A percentile compares a stretch with the other conserved stretches of the same genome.
Conservation (phyloP, 2,113 vertebrate species). For the Columba janthina region DNA sequence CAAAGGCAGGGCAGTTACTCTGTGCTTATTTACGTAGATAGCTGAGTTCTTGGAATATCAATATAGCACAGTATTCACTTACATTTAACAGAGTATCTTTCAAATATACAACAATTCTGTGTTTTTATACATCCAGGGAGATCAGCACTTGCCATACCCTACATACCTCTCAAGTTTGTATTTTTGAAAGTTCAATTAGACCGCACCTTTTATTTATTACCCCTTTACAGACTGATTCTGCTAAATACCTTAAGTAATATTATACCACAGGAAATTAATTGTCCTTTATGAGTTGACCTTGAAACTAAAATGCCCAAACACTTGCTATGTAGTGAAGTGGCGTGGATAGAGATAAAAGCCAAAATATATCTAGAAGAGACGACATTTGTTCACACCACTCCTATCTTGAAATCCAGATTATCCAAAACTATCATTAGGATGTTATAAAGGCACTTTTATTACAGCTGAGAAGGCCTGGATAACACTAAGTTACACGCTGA, state of each 20-base stretch:
- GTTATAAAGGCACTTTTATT: constrained; percentile 6
- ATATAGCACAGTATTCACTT: not conserved
- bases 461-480: constrained; percentile 40
- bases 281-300: not conserved
- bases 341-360: constrained; percentile 55
- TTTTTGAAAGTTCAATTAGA: not conserved
- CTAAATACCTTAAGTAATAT: not conserved
- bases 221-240: not conserved
- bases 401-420: constrained; percentile 56
- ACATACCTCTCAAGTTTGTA: not conserved
- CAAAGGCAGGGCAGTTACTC: not conserved
- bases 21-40: not conserved
- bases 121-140: not conserved
- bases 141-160: not conserved
- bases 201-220: not conserved
- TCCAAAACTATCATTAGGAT: constrained; percentile 30
- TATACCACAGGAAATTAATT: not conserved
- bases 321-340: not conserved
- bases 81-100: not conserved
- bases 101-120: not conserved
- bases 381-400: constrained; percentile 35
- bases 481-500: not conserved
- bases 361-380: constrained; percentile 32
- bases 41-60: not conserved
- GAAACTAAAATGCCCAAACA: constrained; percentile 38